Evolutionary conservation across 2,113 vertebrate species (phyloP).

Genomic region (Polypterus senegalus): DNA sequence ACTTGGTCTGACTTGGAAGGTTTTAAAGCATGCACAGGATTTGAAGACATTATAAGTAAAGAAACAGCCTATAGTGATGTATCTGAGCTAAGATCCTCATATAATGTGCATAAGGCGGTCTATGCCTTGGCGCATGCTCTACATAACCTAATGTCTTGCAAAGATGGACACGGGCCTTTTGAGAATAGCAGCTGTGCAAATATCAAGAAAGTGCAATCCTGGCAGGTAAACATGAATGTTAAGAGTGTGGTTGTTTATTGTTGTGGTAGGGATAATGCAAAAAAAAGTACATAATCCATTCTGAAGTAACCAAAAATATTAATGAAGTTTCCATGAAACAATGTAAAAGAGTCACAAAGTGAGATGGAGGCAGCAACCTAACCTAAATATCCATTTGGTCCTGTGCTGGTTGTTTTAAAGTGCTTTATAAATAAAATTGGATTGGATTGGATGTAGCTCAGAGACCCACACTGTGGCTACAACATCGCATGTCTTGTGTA

Average conservation of each 20-base stretch:
- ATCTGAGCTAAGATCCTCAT: not conserved
- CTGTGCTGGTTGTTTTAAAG: too few relatives aligned
- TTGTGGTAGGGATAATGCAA: not conserved
- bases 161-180: not conserved
- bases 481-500: too few relatives aligned
- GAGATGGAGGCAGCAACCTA: too few relatives aligned
- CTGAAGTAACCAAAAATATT: not conserved
- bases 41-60: not conserved
- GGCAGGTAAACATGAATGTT: not conserved
- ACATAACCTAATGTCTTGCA: not conserved
- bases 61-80: constrained; percentile 1
- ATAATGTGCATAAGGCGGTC: too few relatives aligned
- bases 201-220: constrained; percentile 5
- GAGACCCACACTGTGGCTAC: too few relatives aligned
- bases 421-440: too few relatives aligned
- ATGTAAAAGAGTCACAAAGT: not conserved
- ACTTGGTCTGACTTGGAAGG: not conserved
- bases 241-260: not conserved
- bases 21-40: constrained; percentile 2
- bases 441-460: too few relatives aligned
- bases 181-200: constrained; percentile 1
- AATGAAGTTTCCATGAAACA: not conserved
- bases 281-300: not conserved
- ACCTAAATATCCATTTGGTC: too few relatives aligned
- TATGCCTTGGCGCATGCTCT: too few relatives aligned